Conservation (phyloP, 1,140 invertebrate species). For the Drosophila sturtevanti region DNA sequence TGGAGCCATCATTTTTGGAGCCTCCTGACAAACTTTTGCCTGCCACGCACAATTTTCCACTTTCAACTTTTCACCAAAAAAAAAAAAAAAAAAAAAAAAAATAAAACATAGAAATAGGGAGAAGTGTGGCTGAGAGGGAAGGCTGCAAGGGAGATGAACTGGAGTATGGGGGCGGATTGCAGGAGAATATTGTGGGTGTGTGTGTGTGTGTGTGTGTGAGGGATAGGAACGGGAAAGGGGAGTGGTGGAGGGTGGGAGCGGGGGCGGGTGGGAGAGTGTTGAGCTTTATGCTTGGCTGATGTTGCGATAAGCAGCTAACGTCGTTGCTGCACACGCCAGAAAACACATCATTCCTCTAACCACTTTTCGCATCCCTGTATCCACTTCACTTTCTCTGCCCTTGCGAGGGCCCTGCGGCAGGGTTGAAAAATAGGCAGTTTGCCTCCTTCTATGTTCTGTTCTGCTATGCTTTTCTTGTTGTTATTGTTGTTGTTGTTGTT, state of each 20-base stretch:
- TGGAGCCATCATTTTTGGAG: constrained; percentile 22
- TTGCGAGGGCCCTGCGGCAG: constrained; percentile 41
- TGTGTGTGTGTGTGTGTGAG: neutral
- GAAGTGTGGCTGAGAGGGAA: neutral
- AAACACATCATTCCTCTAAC: neutral
- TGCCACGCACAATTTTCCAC: constrained; percentile 80
- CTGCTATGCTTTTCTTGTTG: constrained; percentile 11
- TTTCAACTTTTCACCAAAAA: constrained; percentile 67
- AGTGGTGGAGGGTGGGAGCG: neutral
- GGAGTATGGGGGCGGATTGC: neutral
- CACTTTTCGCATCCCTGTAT: neutral
- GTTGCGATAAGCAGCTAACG: constrained; percentile 72
- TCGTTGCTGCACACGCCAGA: constrained; percentile 16
- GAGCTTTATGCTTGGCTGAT: constrained; percentile 79
- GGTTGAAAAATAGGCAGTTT: constrained; percentile 62
- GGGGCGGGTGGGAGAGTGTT: constrained; percentile 39
- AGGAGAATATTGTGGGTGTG: neutral
- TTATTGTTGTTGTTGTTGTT: constrained; percentile 23
- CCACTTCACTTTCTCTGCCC: constrained; percentile 9
- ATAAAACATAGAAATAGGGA: constrained; percentile 2
- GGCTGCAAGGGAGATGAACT: neutral
- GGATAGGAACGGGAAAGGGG: too few relatives aligned
- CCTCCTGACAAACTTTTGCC: constrained; percentile 64
- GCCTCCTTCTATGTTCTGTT: constrained; percentile 3
- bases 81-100: constrained; percentile 4